A percentile compares a stretch with the other conserved stretches of the same genome.
Evolutionary conservation across 2,888 invertebrate genomes (phyloP).

Genomic region (Alitta virens): DNA sequence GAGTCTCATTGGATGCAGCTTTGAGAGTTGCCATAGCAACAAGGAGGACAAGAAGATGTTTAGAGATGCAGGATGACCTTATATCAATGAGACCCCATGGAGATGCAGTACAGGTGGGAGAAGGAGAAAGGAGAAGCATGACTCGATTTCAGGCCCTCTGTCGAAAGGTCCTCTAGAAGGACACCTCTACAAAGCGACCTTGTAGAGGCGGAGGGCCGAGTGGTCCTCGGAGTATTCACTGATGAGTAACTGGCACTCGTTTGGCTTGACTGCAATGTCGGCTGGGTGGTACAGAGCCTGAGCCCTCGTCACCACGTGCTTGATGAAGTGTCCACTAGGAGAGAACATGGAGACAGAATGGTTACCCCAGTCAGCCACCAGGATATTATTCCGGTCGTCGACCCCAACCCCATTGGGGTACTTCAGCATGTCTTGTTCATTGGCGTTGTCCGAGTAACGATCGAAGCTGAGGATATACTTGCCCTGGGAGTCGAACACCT

Average conservation of each 20-base stretch:
- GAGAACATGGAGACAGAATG: slow-evolving; percentile 21
- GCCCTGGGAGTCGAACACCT: slow-evolving; percentile 39
- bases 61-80: too few relatives aligned
- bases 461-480: slow-evolving; percentile 14
- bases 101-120: too few relatives aligned
- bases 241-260: slow-evolving; percentile 38
- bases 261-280: slow-evolving; percentile 34
- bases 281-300: slow-evolving; percentile 48
- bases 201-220: slow-evolving; percentile 16
- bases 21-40: too few relatives aligned
- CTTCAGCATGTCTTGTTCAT: slow-evolving; percentile 7
- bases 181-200: too few relatives aligned
- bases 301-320: slow-evolving; percentile 36
- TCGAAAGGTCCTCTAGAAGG: too few relatives aligned
- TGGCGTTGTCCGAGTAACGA: not conserved
- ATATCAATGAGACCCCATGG: too few relatives aligned
- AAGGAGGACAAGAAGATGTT: too few relatives aligned
- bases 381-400: slow-evolving; percentile 42
- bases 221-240: slow-evolving; percentile 34
- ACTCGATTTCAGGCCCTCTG: too few relatives aligned
- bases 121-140: too few relatives aligned
- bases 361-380: slow-evolving; percentile 48
- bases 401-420: slow-evolving; percentile 45
- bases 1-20: too few relatives aligned
- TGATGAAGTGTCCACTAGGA: slow-evolving; percentile 42